Evolutionary conservation across 2,888 invertebrate species (phyloP), one percentile per base, ranked within the genome.

Genomic region (Halocaridina rubra): DNA sequence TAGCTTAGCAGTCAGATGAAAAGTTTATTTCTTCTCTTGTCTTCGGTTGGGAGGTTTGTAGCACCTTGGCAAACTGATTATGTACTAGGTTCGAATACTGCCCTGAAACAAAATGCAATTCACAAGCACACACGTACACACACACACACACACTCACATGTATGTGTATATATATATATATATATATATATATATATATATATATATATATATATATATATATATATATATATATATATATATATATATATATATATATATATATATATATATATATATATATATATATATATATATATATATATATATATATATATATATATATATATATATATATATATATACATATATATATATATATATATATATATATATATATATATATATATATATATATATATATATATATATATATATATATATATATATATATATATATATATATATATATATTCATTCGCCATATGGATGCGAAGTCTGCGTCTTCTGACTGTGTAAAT

Each of bases 141-240:
- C 22, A 80, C n/a, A 80, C n/a, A 57, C 27, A 72, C 27, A 72
- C 27, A 80, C 27, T 19, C 27, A 80, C 27, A 80, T 27, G 72
- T 19, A 80, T 32, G 30, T 72, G 57, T 39, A 72, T 72, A 72
- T 22, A 80, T 72, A 71, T 39, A 80, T 53, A 72, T 67, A 80
- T 33, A 80, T 67, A 80, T 67, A 71, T 33, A 80, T 39, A 71
- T 33, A 80, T 67, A 72, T 53, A 80, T 57, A 53, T 29, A 80
- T 39, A 80, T 53, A 53, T 53, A 72, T 72, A 80, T 57, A 71
- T 72, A 71, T 32, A 71, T 53, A 72, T 22, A 71, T 27, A 80
- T 67, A 72, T 72, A 53, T 80, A 24, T 67, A 80, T 72, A 29
- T 39, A 72, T 72, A 10, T 67, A 72, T 53, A 72, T 67, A 53